Evolutionary conservation across 2,113 vertebrate species (phyloP), one percentile per base, ranked within the genome.

Genomic region (Marmota flaviventris): DNA sequence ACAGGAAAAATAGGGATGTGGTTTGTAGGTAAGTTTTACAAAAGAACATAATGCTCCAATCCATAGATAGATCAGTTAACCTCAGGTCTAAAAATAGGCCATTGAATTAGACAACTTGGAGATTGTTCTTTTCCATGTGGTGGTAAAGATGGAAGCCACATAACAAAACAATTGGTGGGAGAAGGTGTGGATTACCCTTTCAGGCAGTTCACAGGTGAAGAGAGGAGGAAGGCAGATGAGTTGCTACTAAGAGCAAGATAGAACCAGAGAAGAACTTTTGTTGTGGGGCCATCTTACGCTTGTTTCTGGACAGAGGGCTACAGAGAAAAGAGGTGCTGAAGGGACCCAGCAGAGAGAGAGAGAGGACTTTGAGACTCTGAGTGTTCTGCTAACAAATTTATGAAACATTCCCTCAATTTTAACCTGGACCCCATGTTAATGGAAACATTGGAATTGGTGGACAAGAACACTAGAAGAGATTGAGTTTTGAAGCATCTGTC

Each of bases 401-500:
- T 37, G 48, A 88, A 70, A 48, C 76, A 79, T 16, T 25, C 17
- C 37, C 51, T 69, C 29, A 56, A 4, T 18, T 17, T 25, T 72
- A 89, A 22, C 45, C 53, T 22, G 34, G 45, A 53, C 16, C 34
- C 22, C 51, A 10, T 25, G 13, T 20, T 48, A 56, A 63, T 48
- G 58, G 85, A 37, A 96, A 39, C 27, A 8, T 20, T 75, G 22
- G 32, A 75, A 51, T 69, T 86, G 2, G 56, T 85, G 22, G 63
- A 14, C 81, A 79, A 37, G 22, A 91, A n/a, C 24, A 14, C 2
- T 25, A 20, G 37, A 58, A 22, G 3, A 77, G 2, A 1, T 77
- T 48, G 85, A 92, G 65, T 82, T 93, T 87, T 75, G 37, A 86
- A 87, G 25, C 34, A 58, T 18, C 81, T 58, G 87, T 95, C 27